Base-by-base conservation (phyloP, 2,113 vertebrate species). In the Neogale vison region DNA sequence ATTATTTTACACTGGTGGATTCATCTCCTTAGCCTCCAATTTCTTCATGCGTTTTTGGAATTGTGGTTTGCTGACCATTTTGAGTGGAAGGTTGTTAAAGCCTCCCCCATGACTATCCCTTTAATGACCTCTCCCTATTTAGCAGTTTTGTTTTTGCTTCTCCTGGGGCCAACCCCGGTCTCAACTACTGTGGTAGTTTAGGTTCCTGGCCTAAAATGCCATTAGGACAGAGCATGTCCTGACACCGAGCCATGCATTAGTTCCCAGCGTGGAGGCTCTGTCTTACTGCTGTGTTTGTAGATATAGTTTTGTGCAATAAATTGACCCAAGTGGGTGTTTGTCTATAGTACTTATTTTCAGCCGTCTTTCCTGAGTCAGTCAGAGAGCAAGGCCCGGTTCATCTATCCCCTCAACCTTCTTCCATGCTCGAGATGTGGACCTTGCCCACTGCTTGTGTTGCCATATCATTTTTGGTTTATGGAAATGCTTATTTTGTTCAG, bases 401-500 rank as follows among this genome's bases (percentile, higher is more conserved):
- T 21, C 34, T 82, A 6, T 20, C 24, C 31, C 31, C 17, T 72
- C 36, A 9, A n/a, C 24, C 10, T 55, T 52, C 72, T 45, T 69
- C n/a, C 42, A 91, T 9, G 36, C 18, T 74, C 12, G 3, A 23
- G 36, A 9, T 36, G 47, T 89, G 74, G 77, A 31, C 67, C 45
- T 65, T 47, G 34, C 69, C 61, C n/a, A 3, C 31, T 87, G 74
- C 39, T 84, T 72, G 23, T 71, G 14, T 71, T 71, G 7, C 42
- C 26, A 3, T n/a, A 57, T 84, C 52, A 55, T 59, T 88, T 80
- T 55, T 52, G 69, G 39, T 79, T 90, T 24, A 4, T 21, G 17
- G 31, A 69, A 87, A 94, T 77, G 36, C 24, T 86, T 31, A 4
- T 84, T 93, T 91, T 93, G 34, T 84, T 76, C 26, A 84, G 31